Conservation (phyloP, 2,888 invertebrate species). For the Cryptocephalus primarius region DNA sequence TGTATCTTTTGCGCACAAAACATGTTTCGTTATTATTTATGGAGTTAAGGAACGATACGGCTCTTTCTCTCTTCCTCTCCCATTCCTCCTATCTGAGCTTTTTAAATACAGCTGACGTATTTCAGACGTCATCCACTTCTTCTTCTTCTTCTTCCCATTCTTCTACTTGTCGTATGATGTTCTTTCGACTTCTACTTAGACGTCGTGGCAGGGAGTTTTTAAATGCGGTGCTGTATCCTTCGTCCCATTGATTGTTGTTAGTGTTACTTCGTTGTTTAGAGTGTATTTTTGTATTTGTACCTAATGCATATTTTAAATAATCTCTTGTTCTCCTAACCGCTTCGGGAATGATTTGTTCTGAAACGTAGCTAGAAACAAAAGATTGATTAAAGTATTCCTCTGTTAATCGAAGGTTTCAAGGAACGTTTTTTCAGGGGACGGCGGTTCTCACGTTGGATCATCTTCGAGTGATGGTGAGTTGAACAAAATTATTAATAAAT, state of each 20-base stretch:
- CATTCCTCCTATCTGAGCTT: slow-evolving; percentile 3
- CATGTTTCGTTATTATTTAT: slow-evolving; percentile 25
- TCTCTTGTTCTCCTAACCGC: too few relatives aligned
- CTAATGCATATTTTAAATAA: too few relatives aligned
- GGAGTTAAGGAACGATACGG: slow-evolving; percentile 16
- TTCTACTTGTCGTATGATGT: not conserved
- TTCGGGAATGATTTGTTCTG: too few relatives aligned
- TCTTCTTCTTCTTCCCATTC: slow-evolving; percentile 1
- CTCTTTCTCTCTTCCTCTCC: not conserved
- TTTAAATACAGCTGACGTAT: slow-evolving; percentile 20
- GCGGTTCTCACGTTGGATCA: slow-evolving; percentile 34
- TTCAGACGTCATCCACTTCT: slow-evolving; percentile 12
- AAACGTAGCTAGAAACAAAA: too few relatives aligned
- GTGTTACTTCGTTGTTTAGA: too few relatives aligned
- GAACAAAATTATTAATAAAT: not conserved
- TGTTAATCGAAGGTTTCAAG: slow-evolving; percentile 1
- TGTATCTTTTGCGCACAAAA: slow-evolving; percentile 11
- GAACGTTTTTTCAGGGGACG: slow-evolving; percentile 31
- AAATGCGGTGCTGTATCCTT: too few relatives aligned
- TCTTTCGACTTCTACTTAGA: not conserved
- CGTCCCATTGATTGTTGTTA: too few relatives aligned
- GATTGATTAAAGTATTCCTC: too few relatives aligned
- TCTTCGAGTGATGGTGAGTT: slow-evolving; percentile 37
- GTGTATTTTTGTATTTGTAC: too few relatives aligned
- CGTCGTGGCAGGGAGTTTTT: slow-evolving; percentile 12